Evolutionary conservation across 2,113 vertebrate genomes (phyloP).

Genomic region (Athene noctua): DNA sequence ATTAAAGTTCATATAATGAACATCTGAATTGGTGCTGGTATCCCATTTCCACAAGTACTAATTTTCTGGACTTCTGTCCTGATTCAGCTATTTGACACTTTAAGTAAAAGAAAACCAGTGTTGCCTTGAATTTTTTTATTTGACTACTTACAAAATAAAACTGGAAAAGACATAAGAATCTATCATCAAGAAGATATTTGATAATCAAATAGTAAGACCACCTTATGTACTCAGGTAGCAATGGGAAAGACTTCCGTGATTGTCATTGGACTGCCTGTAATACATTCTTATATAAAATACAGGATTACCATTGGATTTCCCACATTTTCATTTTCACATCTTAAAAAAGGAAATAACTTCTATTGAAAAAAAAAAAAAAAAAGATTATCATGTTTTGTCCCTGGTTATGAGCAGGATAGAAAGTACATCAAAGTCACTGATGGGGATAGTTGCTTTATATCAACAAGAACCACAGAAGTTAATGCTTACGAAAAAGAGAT

Average conservation of each 20-base stretch:
- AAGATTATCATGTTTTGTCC: background rate
- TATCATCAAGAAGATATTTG: background rate
- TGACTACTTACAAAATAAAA: background rate
- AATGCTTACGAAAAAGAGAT: background rate
- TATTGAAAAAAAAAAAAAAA: background rate
- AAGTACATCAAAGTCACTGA: background rate
- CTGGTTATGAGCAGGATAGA: background rate
- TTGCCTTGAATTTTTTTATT: background rate
- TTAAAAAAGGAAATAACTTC: background rate
- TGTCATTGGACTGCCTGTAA: background rate
- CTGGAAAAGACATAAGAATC: background rate
- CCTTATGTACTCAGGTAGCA: background rate
- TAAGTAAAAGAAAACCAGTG: background rate
- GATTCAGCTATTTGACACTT: background rate
- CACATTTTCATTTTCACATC: background rate
- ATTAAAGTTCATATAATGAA: background rate
- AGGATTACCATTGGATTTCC: background rate
- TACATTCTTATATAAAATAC: background rate
- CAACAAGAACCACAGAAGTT: background rate
- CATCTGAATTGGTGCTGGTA: background rate
- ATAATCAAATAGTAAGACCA: background rate
- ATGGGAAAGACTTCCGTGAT: background rate
- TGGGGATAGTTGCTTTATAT: background rate
- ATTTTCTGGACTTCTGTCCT: background rate
- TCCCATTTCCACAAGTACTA: background rate